A percentile compares a stretch with the other conserved stretches of the same genome.
phyloP scores from a whole-genome alignment of 2,113 vertebrate genomes.

The Microtus richardsoni region DNA sequence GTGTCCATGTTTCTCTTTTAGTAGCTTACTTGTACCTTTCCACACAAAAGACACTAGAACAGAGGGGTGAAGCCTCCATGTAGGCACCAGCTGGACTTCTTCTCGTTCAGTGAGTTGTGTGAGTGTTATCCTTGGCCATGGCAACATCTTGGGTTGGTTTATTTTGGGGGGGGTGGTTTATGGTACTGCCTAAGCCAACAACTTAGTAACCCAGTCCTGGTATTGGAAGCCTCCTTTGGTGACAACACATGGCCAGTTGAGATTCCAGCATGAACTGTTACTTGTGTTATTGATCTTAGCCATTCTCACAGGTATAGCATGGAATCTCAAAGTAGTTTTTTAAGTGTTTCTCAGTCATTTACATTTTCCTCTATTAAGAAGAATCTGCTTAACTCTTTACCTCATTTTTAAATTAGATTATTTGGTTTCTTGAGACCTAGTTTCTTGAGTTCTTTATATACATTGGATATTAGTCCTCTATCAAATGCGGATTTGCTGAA shows the following conservation, averaged over 20 bases:
- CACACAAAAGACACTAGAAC: neutral
- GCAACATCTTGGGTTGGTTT: neutral
- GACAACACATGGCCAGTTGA: neutral
- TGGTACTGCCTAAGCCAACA: neutral
- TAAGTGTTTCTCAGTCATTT: neutral
- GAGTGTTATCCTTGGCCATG: neutral
- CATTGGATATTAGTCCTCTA: neutral
- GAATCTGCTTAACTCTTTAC: neutral
- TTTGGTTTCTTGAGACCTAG: neutral
- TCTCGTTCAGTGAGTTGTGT: neutral
- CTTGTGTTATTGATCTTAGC: no score
- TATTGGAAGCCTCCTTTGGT: neutral
- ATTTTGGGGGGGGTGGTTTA: neutral
- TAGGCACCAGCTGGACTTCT: neutral
- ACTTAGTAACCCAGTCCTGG: neutral
- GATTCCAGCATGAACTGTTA: neutral
- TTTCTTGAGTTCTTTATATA: neutral
- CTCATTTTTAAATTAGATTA: neutral
- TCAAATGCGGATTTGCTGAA: neutral
- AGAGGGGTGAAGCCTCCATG: neutral
- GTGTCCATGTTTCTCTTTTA: neutral
- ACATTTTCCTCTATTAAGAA: neutral
- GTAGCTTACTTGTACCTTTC: neutral
- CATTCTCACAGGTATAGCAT: no score
- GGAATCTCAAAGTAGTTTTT: neutral